phyloP scores from a whole-genome alignment of 2,797 vertebrate species.

The Typhlichthys subterraneus region DNA sequence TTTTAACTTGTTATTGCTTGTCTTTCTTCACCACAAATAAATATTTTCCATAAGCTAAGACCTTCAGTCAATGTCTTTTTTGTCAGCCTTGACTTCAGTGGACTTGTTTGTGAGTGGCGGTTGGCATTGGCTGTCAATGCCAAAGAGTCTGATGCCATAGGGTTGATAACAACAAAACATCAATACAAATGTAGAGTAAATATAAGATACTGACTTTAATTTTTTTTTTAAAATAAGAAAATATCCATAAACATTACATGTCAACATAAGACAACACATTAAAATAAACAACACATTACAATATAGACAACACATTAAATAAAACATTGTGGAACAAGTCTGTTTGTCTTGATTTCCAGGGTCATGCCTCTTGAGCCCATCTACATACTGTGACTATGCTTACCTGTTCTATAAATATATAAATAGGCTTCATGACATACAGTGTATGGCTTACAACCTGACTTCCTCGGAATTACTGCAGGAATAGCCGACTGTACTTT shows the following conservation, averaged over 20 bases:
- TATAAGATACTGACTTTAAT: too few relatives aligned
- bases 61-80: constrained; percentile 47
- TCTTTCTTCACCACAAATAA: constrained; percentile 9
- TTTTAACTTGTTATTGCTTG: constrained; percentile 20
- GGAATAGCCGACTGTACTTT: too few relatives aligned
- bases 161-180: background rate
- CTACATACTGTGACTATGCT: too few relatives aligned
- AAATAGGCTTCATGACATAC: too few relatives aligned
- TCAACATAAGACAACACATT: background rate
- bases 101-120: constrained; percentile 46
- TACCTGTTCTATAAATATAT: too few relatives aligned
- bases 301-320: background rate
- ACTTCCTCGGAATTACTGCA: too few relatives aligned
- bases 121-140: constrained; percentile 23
- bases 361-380: too few relatives aligned
- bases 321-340: background rate
- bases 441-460: background rate
- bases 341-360: too few relatives aligned
- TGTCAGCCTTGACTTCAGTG: constrained; percentile 54
- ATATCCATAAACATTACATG: background rate
- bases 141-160: background rate
- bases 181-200: background rate
- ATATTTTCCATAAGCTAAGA: constrained; percentile 14
- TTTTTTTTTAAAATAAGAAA: too few relatives aligned
- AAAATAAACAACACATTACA: background rate